A percentile compares a stretch with the other conserved stretches of the same genome.
Evolutionary conservation across 2,113 vertebrate genomes (phyloP).

Genomic region (Protobothrops flavoviridis): DNA sequence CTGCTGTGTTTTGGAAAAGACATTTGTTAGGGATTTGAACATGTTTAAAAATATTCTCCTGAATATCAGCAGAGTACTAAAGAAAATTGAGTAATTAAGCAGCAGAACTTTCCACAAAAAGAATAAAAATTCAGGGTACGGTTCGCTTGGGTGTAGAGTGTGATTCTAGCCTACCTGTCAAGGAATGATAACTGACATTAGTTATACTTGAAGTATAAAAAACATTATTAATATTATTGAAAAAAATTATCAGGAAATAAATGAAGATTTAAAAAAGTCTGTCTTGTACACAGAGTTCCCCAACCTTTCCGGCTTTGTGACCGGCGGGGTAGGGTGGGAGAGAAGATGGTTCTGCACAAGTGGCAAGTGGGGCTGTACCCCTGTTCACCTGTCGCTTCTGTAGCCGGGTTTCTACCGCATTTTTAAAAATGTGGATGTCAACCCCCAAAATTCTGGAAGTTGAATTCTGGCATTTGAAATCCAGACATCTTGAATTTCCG

Average conservation of each 20-base stretch:
- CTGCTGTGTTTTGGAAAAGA: background rate
- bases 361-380: background rate
- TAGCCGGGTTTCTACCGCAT: background rate
- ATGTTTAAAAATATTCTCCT: background rate
- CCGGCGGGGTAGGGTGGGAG: fast-evolving
- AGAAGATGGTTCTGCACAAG: background rate
- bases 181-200: background rate
- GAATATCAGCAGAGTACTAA: background rate
- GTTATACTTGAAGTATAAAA: background rate
- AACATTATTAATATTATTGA: background rate
- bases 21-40: background rate
- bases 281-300: background rate
- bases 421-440: background rate
- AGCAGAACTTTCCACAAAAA: background rate
- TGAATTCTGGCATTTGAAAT: background rate
- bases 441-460: background rate
- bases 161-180: background rate
- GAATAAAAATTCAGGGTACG: background rate
- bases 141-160: background rate
- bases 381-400: background rate
- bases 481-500: background rate
- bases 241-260: background rate
- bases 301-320: background rate
- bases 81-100: background rate
- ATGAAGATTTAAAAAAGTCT: background rate